A percentile compares a stretch with the other conserved stretches of the same genome.
Evolutionary conservation across 2,113 vertebrate species (phyloP).

Genomic region (Pteruthius melanotis): DNA sequence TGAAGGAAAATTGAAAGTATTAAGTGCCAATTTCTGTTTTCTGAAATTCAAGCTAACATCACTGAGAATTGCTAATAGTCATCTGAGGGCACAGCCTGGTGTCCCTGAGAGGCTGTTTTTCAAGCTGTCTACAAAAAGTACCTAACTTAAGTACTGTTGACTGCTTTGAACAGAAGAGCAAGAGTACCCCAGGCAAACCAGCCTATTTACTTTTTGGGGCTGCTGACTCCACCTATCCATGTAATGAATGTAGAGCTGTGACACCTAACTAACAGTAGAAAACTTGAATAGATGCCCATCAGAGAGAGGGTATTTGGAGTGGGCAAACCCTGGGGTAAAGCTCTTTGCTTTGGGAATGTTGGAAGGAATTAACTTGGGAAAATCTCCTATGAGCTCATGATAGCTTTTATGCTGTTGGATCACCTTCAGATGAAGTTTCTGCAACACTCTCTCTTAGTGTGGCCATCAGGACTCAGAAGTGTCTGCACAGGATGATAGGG

Average conservation of each 20-base stretch:
- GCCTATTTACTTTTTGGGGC: not conserved
- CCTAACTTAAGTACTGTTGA: not conserved
- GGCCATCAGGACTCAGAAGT: not conserved
- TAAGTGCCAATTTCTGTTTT: conserved; percentile 6
- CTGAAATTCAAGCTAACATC: not conserved
- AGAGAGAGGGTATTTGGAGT: not conserved
- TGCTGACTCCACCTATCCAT: not conserved
- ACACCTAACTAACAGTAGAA: not conserved
- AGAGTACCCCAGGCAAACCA: not conserved
- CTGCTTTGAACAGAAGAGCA: not conserved
- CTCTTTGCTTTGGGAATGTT: not conserved
- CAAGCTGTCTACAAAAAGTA: not conserved
- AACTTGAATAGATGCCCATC: not conserved
- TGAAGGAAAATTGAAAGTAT: conserved; percentile 18
- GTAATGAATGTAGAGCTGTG: not conserved
- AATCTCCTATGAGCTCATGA: fast-evolving
- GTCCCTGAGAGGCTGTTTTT: not conserved
- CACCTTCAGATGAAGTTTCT: not conserved
- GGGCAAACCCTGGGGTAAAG: not conserved
- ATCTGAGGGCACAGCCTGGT: not conserved
- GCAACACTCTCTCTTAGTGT: fast-evolving
- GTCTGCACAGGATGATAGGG: not conserved
- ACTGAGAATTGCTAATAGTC: not conserved
- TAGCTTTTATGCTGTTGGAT: fast-evolving
- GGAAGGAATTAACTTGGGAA: not conserved